These are phyloP conservation scores for Lamellibrachia columna DNA, from an alignment of 2,888 invertebrate genomes.

Conservation along the genomic window DNA sequence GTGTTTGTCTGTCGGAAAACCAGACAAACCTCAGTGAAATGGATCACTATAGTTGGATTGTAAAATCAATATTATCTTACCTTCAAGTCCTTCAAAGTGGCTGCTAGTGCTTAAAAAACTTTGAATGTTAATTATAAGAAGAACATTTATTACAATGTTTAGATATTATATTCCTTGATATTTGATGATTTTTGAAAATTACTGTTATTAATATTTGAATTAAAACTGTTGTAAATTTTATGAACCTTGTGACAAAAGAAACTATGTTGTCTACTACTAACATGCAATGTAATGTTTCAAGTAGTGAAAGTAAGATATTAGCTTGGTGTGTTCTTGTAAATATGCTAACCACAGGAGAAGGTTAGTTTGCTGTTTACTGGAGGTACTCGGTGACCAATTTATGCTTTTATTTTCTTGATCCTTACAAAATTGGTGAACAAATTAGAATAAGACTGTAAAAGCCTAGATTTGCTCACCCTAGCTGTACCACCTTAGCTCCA, in stretches of 20 bases:
- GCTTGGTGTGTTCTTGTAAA: constrained; percentile 1
- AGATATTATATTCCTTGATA: background rate
- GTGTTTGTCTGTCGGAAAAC: no score
- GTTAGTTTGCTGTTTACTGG: constrained; percentile 3
- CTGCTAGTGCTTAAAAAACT: no score
- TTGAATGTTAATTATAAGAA: background rate
- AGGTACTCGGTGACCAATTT: background rate
- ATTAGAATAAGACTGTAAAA: background rate
- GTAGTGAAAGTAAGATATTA: background rate
- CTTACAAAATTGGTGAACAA: background rate
- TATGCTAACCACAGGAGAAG: background rate
- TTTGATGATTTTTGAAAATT: background rate
- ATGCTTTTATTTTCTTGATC: background rate
- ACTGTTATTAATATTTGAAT: background rate
- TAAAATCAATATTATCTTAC: no score
- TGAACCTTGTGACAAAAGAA: background rate
- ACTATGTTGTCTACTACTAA: background rate
- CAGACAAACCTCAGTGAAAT: no score
- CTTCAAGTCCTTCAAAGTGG: no score
- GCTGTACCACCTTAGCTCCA: background rate
- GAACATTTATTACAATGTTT: background rate
- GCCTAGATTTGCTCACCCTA: background rate
- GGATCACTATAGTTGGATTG: no score
- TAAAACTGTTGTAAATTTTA: background rate
- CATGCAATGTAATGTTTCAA: background rate